phyloP scores from a whole-genome alignment of 2,888 invertebrate species.

The Crepidodera aurea region DNA sequence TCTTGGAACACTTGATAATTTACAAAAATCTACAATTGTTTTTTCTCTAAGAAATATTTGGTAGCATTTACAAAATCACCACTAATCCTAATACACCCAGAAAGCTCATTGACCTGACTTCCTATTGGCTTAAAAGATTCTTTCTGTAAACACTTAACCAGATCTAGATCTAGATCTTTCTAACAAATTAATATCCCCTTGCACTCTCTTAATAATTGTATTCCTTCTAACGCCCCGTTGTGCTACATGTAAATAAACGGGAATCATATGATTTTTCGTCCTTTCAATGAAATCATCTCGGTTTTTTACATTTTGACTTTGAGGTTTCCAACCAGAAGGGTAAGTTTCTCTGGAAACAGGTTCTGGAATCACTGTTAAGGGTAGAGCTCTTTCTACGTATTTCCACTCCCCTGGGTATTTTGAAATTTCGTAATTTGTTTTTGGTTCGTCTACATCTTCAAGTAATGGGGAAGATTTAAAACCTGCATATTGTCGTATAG shows the following conservation, averaged over 20 bases:
- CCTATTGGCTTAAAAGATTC: slow-evolving; percentile 65
- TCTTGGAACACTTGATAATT: too few species aligned
- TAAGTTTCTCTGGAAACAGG: slow-evolving; percentile 69
- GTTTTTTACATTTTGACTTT: slow-evolving; percentile 62
- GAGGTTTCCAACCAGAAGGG: slow-evolving; percentile 89
- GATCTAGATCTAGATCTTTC: slow-evolving; percentile 75
- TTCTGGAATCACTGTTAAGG: slow-evolving; percentile 72
- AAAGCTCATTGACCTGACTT: slow-evolving; percentile 79
- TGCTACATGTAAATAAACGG: slow-evolving; percentile 74
- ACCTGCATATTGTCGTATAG: slow-evolving; percentile 48
- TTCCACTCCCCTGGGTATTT: slow-evolving; percentile 84
- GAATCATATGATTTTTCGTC: slow-evolving; percentile 82
- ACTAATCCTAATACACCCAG: slow-evolving; percentile 73
- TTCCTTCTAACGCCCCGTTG: slow-evolving; percentile 70
- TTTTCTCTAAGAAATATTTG: slow-evolving; percentile 73
- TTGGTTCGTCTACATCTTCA: slow-evolving; percentile 60
- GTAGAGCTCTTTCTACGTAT: slow-evolving; percentile 81
- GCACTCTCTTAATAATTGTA: slow-evolving; percentile 74
- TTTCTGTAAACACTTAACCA: slow-evolving; percentile 70
- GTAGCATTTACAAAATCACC: slow-evolving; percentile 78
- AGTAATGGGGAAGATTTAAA: slow-evolving; percentile 59
- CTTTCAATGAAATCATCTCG: slow-evolving; percentile 77
- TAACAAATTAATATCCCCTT: slow-evolving; percentile 87
- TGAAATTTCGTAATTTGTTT: slow-evolving; percentile 68
- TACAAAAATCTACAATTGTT: slow-evolving; percentile 82